Percentiles rank a stretch among this genome's conserved stretches.
Conservation (phyloP, 1,140 invertebrate species). For the Hypsibius dujardini region DNA sequence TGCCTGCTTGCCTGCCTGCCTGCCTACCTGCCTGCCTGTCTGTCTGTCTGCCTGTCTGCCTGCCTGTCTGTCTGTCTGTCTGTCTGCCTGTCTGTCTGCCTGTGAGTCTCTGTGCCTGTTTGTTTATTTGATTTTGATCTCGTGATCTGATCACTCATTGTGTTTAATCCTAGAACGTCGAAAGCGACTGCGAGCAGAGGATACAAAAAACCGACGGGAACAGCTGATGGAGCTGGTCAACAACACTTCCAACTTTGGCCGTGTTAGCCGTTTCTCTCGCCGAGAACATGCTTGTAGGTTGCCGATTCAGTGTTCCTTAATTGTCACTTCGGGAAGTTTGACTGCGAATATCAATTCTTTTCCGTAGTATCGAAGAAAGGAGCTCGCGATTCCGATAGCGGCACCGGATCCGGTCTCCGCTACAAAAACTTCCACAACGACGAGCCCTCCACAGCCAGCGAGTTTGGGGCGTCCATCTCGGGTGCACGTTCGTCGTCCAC, state of each 20-base stretch:
- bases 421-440: slow-evolving; percentile 12
- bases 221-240: slow-evolving; percentile 43
- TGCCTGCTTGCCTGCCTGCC: too few species aligned
- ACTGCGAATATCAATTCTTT: not conserved
- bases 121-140: slow-evolving; percentile 17
- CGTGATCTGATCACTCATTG: not conserved
- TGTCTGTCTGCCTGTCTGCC: too few species aligned
- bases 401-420: not conserved
- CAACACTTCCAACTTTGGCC: slow-evolving; percentile 17
- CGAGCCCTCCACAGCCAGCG: not conserved
- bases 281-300: not conserved
- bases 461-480: not conserved
- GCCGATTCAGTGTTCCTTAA: not conserved
- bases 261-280: not conserved
- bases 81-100: too few species aligned
- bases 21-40: too few species aligned
- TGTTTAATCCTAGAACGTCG: slow-evolving; percentile 47
- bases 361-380: slow-evolving; percentile 3
- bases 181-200: slow-evolving; percentile 56
- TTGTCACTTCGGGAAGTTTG: not conserved
- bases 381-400: not conserved
- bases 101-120: too few species aligned
- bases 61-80: too few species aligned
- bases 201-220: slow-evolving; percentile 49
- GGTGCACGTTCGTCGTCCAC: too few species aligned